Evolutionary conservation across 1,140 invertebrate genomes (phyloP), one percentile per base, ranked within the genome.

Genomic region (Pteromalus puparum): DNA sequence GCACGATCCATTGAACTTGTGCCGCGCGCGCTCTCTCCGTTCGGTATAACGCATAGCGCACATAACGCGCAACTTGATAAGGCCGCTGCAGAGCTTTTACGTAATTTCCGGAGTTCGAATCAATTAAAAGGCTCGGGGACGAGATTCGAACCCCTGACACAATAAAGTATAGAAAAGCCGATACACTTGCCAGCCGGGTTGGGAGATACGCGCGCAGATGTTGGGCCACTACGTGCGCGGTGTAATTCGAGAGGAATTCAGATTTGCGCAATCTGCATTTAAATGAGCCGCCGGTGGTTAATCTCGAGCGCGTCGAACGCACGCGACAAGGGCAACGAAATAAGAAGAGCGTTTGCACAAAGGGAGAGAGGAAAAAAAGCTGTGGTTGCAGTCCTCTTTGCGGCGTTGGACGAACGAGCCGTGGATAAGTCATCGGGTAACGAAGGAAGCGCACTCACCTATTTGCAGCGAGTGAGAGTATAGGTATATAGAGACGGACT

Each of bases 371-470:
- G n/a, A n/a, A 53, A 21, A 53, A 53, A 53, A 53, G 48, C 48
- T 5, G 18, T 21, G 46, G 30, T 5, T 34, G 30, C 53, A 61
- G 53, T 34, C 3, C 21, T 7, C 53, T n/a, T n/a, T 61, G 53
- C 53, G 53, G 21, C 53, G 12, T 12, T 21, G 6, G 1, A n/a
- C n/a, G n/a, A n/a, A n/a, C n/a, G n/a, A n/a, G n/a, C n/a, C n/a
- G n/a, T 1, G 67, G 13, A 12, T 30, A 70, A 70, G 67, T 70
- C 67, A 30, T 70, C n/a, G 42, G 46, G 53, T 61, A 61, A 61
- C 53, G 53, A 24, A 26, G 34, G 5, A 30, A 38, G 13, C 61
- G 9, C 77, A 72, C 78, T 80, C 30, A 80, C 78, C 78, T 80
- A 80, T 80, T 80, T 72, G 67, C 67, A 15, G 46, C 46, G 18